Percentiles rank a stretch among this genome's conserved stretches.
Conservation (phyloP, 2,113 vertebrate species). For the Anolis sagrei region DNA sequence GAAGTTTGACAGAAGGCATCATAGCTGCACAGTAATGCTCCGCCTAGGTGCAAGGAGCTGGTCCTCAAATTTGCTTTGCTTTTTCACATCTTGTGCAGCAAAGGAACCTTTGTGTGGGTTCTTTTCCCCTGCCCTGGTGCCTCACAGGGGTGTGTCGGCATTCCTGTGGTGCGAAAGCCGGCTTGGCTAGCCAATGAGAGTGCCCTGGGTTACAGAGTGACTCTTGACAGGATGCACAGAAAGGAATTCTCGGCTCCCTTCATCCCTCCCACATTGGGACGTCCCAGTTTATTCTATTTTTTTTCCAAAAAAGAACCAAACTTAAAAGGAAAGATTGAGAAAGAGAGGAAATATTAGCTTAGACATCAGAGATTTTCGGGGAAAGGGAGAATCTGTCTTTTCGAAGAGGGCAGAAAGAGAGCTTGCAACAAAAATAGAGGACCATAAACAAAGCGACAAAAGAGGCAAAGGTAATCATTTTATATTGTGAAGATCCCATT, state of each 20-base stretch:
- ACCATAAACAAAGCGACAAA: slow-evolving; percentile 21
- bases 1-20: not conserved
- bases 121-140: slow-evolving; percentile 11
- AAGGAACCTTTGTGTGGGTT: slow-evolving; percentile 14
- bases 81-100: not conserved
- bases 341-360: slow-evolving; percentile 28
- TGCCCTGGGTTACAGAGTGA: slow-evolving; percentile 9
- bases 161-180: slow-evolving; percentile 69
- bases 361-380: not conserved
- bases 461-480: slow-evolving; percentile 67
- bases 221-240: slow-evolving; percentile 12
- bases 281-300: slow-evolving; percentile 16
- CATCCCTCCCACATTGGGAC: slow-evolving; percentile 31
- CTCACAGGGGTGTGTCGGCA: slow-evolving; percentile 25
- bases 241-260: slow-evolving; percentile 19
- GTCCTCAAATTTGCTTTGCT: not conserved
- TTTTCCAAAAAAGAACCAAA: not conserved
- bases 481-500: not conserved
- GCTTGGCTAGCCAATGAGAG: slow-evolving; percentile 65
- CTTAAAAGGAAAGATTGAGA: slow-evolving; percentile 31
- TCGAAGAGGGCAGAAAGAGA: slow-evolving; percentile 13
- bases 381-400: not conserved
- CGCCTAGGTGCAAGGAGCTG: not conserved
- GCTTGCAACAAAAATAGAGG: not conserved
- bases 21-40: not conserved